These are phyloP conservation scores for Diaperis boleti DNA, from an alignment of 2,888 invertebrate genomes.

Conservation along the genomic window DNA sequence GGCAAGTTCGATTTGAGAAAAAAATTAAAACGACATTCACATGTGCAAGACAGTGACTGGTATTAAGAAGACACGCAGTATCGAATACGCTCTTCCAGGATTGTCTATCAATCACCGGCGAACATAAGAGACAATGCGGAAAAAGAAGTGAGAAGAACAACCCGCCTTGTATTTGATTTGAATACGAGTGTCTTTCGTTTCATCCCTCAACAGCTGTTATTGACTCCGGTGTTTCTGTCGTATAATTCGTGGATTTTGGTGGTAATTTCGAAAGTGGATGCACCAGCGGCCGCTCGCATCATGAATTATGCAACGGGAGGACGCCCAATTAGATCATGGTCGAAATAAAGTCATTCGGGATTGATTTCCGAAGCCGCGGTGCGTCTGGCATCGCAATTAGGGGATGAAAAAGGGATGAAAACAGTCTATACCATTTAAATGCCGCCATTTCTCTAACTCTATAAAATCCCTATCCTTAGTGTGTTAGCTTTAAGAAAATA, in stretches of 20 bases:
- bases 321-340: not conserved
- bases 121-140: slow-evolving; percentile 10
- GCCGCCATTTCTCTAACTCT: no score
- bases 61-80: slow-evolving; percentile 4
- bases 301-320: slow-evolving; percentile 13
- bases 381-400: not conserved
- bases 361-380: not conserved
- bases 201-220: slow-evolving; percentile 18
- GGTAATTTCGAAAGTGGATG: slow-evolving; percentile 13
- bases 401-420: not conserved
- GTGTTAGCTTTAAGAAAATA: no score
- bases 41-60: slow-evolving; percentile 4
- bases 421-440: no score
- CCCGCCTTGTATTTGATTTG: slow-evolving; percentile 14
- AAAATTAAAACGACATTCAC: slow-evolving; percentile 1
- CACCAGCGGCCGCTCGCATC: not conserved
- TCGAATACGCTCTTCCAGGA: slow-evolving; percentile 9
- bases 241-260: slow-evolving; percentile 13
- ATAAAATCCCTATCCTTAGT: no score
- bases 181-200: slow-evolving; percentile 17
- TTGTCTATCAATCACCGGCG: slow-evolving; percentile 16
- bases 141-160: slow-evolving; percentile 1
- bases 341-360: slow-evolving; percentile 1
- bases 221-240: slow-evolving; percentile 14
- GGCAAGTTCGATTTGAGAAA: not conserved